Percentiles rank a stretch among this genome's conserved stretches.
Evolutionary conservation across 2,888 invertebrate species (phyloP).

Genomic region (Limnephilus marmoratus): DNA sequence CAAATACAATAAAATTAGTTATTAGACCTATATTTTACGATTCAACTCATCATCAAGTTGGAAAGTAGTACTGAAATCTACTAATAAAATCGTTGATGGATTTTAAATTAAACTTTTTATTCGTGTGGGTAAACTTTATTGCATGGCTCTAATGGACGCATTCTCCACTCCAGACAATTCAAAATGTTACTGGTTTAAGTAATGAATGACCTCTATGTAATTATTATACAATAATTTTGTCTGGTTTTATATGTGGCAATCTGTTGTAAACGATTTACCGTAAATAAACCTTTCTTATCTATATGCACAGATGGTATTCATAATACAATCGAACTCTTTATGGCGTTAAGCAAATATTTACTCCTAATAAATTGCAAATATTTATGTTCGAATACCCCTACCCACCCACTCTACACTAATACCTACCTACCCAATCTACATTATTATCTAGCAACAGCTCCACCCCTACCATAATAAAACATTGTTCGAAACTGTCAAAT

Average conservation of each 20-base stretch:
- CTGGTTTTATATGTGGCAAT: not conserved
- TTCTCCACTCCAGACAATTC: not conserved
- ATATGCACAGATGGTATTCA: not conserved
- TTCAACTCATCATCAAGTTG: not conserved
- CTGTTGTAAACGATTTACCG: not conserved
- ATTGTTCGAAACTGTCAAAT: too few species aligned
- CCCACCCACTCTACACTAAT: too few species aligned
- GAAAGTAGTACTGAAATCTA: not conserved
- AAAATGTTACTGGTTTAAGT: not conserved
- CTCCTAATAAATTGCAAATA: not conserved
- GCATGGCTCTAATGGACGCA: not conserved
- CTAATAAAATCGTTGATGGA: not conserved
- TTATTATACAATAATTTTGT: not conserved
- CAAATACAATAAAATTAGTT: not conserved
- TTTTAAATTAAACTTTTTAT: not conserved
- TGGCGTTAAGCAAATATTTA: conserved; percentile 20
- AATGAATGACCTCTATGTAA: not conserved
- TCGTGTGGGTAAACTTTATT: not conserved
- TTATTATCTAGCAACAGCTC: too few species aligned
- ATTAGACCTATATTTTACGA: not conserved
- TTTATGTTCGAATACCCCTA: not conserved
- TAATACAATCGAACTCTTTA: conserved; percentile 20
- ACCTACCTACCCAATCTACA: too few species aligned
- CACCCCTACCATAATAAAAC: too few species aligned
- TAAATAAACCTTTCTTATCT: conserved; percentile 18